Percentiles rank a stretch among this genome's conserved stretches.
Conservation (phyloP, 2,888 invertebrate species). For the Cephus runcator region DNA sequence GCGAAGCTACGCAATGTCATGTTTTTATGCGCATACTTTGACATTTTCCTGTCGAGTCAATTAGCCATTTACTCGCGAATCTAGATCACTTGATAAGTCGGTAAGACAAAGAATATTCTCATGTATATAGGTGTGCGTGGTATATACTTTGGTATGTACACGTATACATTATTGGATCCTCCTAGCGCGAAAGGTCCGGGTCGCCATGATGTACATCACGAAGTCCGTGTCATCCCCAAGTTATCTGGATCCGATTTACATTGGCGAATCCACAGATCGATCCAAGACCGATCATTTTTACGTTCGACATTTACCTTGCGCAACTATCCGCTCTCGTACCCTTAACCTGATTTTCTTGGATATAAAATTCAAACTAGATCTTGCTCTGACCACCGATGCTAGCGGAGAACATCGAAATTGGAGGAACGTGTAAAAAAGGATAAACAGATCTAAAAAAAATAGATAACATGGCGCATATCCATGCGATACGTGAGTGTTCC, state of each 20-base stretch:
- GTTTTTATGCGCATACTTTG: conserved; percentile 29
- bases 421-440: background rate
- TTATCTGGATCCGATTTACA: background rate
- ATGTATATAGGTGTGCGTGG: background rate
- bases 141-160: conserved; percentile 1
- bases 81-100: conserved; percentile 25
- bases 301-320: background rate
- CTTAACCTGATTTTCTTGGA: background rate
- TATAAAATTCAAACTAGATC: background rate
- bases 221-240: conserved; percentile 14
- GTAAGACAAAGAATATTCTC: conserved; percentile 6
- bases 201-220: conserved; percentile 18
- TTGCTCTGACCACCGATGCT: background rate
- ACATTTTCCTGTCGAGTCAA: conserved; percentile 25
- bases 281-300: background rate
- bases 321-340: background rate
- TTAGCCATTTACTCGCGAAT: conserved; percentile 18
- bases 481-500: background rate
- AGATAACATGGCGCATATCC: background rate
- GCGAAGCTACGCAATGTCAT: conserved; percentile 26
- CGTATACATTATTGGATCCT: background rate
- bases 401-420: background rate
- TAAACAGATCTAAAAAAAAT: background rate
- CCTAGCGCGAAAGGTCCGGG: conserved; percentile 14
- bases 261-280: background rate